Base-by-base conservation (phyloP, 2,888 invertebrate species). In the Tryphoninae sp. region DNA sequence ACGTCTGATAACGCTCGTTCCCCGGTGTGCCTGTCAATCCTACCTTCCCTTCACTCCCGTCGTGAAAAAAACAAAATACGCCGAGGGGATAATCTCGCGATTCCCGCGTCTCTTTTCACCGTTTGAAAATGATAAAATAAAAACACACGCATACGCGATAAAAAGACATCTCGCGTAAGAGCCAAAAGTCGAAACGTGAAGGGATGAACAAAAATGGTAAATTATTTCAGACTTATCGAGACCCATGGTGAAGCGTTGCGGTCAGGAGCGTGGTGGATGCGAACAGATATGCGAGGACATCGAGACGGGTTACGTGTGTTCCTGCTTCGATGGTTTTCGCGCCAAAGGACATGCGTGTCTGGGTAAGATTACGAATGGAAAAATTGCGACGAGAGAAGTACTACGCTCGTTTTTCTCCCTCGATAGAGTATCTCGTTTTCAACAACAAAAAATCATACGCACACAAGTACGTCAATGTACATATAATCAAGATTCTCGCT, bases 231-330 rank as follows among this genome's bases (percentile, higher is more conserved):
- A 84, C 74, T 23, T 55, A 13, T 2, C 23, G 58, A 23, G 58
- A 71, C 40, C 75, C 16, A 13, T 16, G 71, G 71, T 86, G 78
- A 86, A 85, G 74, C 87, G 89, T 72, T 93, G 93, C 86, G 92
- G 91, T 7, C 83, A 89, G 26, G 92, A 93, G 80, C 90, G 90
- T 55, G 93, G 92, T 9, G 93, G 92, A 6, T 94, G 94, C 87
- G 92, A 93, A 64, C 94, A 94, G 59, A 92, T 91, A 59, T 93
- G 93, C 85, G 88, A 90, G 75, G 90, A 92, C 62, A 90, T 88
- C 78, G 89, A 88, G 74, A 87, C 84, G 78, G 92, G 88, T 82
- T 88, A 86, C 84, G 92, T 90, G 84, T 94, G 94, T 84, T 89
- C 91, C 22, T 94, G 94, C 86, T 90, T 92, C 80, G 89, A 91